Evolutionary conservation across 2,113 vertebrate genomes (phyloP).

Genomic region (Ophthalmotilapia sp.): DNA sequence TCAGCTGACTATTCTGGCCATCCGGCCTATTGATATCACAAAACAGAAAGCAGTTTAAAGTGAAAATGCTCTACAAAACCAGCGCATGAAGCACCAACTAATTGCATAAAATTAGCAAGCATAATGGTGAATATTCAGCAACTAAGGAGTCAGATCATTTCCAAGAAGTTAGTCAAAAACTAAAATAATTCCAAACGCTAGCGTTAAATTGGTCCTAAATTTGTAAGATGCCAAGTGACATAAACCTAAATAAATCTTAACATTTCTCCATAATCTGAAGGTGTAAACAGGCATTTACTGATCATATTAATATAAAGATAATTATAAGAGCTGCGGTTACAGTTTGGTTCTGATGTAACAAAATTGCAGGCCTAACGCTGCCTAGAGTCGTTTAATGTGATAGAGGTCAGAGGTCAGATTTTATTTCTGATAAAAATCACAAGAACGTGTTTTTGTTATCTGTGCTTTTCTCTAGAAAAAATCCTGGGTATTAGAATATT

Average conservation of each 20-base stretch:
- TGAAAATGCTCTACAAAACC: not conserved
- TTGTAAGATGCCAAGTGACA: not conserved
- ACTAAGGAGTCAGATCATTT: not conserved
- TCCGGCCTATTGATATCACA: not conserved
- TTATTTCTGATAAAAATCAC: not conserved
- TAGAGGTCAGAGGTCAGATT: not conserved
- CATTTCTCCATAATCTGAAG: not conserved
- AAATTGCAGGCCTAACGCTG: not conserved
- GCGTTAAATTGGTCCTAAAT: not conserved
- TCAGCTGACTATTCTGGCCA: not conserved
- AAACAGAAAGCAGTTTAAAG: not conserved
- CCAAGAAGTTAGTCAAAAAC: not conserved
- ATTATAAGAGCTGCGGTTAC: not conserved
- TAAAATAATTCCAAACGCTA: not conserved
- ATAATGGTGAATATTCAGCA: not conserved
- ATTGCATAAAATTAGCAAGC: not conserved
- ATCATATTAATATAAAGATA: not conserved
- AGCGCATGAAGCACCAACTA: not conserved
- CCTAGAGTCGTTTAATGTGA: not conserved
- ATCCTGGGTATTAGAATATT: not conserved
- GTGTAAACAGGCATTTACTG: not conserved
- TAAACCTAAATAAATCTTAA: not conserved
- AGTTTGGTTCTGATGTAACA: not conserved
- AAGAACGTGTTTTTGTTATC: not conserved
- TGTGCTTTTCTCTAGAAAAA: not conserved